Base-by-base conservation (phyloP, 2,113 vertebrate species). In the Pterophyllum scalare region DNA sequence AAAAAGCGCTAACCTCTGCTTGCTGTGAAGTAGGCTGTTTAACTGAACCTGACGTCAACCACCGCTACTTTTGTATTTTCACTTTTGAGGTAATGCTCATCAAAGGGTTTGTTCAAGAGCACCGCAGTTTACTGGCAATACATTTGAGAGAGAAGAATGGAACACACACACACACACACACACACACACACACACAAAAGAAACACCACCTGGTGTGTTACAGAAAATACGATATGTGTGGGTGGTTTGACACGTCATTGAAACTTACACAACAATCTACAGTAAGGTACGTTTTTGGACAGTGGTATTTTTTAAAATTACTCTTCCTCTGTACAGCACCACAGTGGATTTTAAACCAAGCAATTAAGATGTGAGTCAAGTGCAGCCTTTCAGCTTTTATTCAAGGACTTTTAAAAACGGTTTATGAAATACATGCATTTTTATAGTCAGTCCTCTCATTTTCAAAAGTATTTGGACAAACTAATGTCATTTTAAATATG, bases 1-100 rank as follows among this genome's bases (percentile, higher is more conserved):
- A 78, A 59, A 61, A 70, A 75, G 26, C 61, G 76, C 70, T 8
- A 75, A 79, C 62, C 20, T 28, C 80, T 11, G 38, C 43, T 85
- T 31, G 57, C 59, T 65, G 59, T 54, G 20, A 77, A 74, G 14
- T 0, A 14, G 12, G 12, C 24, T 57, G 33, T 60, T 61, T 14
- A 64, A 24, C 56, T 59, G 62, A 78, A 40, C 67, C 19, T 3
- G 13, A 17, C 46, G 31, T 72, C 67, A 72, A 33, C 67, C 1
- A 40, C 56, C 1, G 24, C 79, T 62, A 59, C 56, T 72, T 72
- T 54, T 72, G 9, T 17, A 59, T 77, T 75, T 85, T 58, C 11
- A 43, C 60, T 79, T 14, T 59, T 24, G 49, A 67, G 31, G 24
- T 3, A 22, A 33, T 22, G 28, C 35, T 61, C 38, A 31, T 65